A percentile compares a stretch with the other conserved stretches of the same genome.
These are phyloP conservation scores for Zootermopsis nevadensis DNA, from an alignment of 2,888 invertebrate species.

Conservation along the genomic window DNA sequence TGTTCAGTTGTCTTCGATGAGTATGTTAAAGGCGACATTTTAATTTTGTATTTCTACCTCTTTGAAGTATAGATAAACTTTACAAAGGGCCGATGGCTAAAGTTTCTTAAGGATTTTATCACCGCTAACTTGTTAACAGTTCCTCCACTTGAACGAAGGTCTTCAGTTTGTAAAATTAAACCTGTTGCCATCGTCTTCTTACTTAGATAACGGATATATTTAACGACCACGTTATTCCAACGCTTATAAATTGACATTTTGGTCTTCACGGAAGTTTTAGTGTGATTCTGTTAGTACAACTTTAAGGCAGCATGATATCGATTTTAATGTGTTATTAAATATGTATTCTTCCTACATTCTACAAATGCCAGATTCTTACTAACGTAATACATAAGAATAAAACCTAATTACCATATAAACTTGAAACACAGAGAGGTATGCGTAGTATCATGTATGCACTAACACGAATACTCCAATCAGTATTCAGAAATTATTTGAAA, in stretches of 20 bases:
- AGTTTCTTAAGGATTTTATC: not conserved
- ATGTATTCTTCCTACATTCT: not conserved
- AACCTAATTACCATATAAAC: not conserved
- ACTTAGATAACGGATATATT: not conserved
- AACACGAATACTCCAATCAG: not conserved
- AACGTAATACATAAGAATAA: not conserved
- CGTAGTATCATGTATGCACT: not conserved
- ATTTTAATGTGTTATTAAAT: not conserved
- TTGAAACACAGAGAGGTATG: not conserved
- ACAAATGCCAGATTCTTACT: not conserved
- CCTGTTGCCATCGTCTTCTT: not conserved
- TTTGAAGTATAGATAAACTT: not conserved
- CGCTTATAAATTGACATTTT: not conserved
- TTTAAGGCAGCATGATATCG: slow-evolving; percentile 4
- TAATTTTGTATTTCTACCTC: not conserved
- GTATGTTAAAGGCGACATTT: not conserved
- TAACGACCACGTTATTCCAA: not conserved
- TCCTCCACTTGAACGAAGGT: not conserved
- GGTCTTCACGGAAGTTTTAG: slow-evolving; percentile 25
- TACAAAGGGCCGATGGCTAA: not conserved
- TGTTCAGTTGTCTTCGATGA: not conserved
- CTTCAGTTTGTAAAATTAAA: not conserved
- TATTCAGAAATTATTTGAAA: not conserved
- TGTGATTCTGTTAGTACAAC: not conserved
- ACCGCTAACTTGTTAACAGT: not conserved